These are phyloP conservation scores for Spilarctia lutea DNA, from an alignment of 2,888 invertebrate genomes.

Conservation along the genomic window DNA sequence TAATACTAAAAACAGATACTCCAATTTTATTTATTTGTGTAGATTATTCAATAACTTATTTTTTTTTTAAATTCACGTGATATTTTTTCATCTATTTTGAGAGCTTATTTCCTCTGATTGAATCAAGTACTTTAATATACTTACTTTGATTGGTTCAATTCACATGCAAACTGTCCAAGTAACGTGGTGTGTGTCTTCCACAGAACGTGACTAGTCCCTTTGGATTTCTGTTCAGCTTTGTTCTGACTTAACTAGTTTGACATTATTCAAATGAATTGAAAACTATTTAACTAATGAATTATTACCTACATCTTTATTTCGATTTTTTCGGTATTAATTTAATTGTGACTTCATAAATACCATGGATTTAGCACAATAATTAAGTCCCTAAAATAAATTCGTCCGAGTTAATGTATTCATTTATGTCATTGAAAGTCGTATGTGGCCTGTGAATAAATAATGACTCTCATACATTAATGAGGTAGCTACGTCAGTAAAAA, in stretches of 20 bases:
- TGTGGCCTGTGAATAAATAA: slow-evolving; percentile 41
- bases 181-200: slow-evolving; percentile 41
- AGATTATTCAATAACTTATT: too few species aligned
- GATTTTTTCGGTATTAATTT: neutral
- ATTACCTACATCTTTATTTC: neutral
- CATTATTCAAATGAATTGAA: slow-evolving; percentile 11
- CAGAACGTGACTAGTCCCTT: slow-evolving; percentile 55
- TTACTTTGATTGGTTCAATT: slow-evolving; percentile 42
- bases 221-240: slow-evolving; percentile 47
- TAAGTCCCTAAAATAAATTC: slow-evolving; percentile 14
- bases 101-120: too few species aligned
- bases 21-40: too few species aligned
- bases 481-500: slow-evolving; percentile 65
- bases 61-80: too few species aligned
- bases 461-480: slow-evolving; percentile 62
- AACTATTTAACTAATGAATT: neutral
- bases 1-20: too few species aligned
- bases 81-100: too few species aligned
- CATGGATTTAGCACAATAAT: slow-evolving; percentile 6
- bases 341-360: neutral
- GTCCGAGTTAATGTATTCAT: slow-evolving; percentile 27
- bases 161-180: slow-evolving; percentile 56
- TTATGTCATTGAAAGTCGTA: slow-evolving; percentile 32
- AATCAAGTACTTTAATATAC: slow-evolving; percentile 33
- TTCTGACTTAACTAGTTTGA: slow-evolving; percentile 28